Evolutionary conservation across 2,888 invertebrate species (phyloP).

Genomic region (Pogonocherus hispidulus): DNA sequence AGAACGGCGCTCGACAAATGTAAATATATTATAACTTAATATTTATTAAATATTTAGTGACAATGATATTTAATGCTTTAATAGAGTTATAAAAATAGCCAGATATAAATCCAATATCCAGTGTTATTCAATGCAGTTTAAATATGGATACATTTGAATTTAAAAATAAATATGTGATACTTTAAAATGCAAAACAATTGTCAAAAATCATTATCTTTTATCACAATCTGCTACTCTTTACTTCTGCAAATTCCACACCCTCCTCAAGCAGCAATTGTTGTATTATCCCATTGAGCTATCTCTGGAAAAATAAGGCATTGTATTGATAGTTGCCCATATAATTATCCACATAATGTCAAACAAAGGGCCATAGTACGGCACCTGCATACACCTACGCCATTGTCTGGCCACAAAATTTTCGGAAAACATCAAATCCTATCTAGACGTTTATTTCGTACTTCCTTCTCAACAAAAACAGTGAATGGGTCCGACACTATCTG

Average conservation of each 20-base stretch:
- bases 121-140: too few species aligned
- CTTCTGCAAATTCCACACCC: neutral
- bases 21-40: too few species aligned
- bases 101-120: too few species aligned
- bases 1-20: too few species aligned
- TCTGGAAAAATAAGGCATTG: slow-evolving; percentile 46
- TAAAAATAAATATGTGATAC: too few species aligned
- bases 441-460: slow-evolving; percentile 66
- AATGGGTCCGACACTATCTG: slow-evolving; percentile 66
- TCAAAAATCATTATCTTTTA: too few species aligned
- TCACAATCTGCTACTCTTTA: neutral
- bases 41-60: too few species aligned
- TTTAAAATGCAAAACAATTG: too few species aligned
- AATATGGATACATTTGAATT: too few species aligned
- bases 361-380: slow-evolving; percentile 51
- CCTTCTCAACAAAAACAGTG: slow-evolving; percentile 66
- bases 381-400: slow-evolving; percentile 62
- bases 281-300: slow-evolving; percentile 45
- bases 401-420: slow-evolving; percentile 59
- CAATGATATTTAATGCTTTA: too few species aligned
- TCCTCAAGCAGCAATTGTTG: slow-evolving; percentile 17
- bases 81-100: too few species aligned
- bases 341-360: slow-evolving; percentile 57
- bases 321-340: slow-evolving; percentile 55
- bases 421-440: slow-evolving; percentile 64